These are phyloP conservation scores for Acrobasis repandana DNA, from an alignment of 2,888 invertebrate genomes.

Conservation along the genomic window DNA sequence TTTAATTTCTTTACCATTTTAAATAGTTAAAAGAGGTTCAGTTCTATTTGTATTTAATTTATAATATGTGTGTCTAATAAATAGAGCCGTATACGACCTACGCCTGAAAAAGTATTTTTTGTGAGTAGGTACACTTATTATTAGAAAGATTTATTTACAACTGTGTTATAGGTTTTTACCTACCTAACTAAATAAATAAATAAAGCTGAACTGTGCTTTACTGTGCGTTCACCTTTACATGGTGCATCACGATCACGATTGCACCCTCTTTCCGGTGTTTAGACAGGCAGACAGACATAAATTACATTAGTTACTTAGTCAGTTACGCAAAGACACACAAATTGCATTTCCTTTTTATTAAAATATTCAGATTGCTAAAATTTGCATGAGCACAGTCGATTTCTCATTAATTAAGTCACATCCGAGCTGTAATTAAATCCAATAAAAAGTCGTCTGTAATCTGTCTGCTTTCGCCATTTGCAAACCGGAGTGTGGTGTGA, in stretches of 20 bases:
- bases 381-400: neutral
- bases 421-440: slow-evolving; percentile 4
- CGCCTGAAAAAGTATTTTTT: too few species aligned
- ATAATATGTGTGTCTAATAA: too few species aligned
- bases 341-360: neutral
- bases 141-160: too few species aligned
- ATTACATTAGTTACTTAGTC: neutral
- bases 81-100: too few species aligned
- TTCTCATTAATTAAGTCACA: slow-evolving; percentile 1
- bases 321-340: neutral
- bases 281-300: neutral
- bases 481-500: slow-evolving; percentile 18
- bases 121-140: too few species aligned
- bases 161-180: too few species aligned
- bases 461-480: slow-evolving; percentile 23
- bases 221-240: neutral
- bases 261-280: slow-evolving; percentile 1
- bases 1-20: too few species aligned
- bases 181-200: too few species aligned
- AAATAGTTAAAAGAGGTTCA: too few species aligned
- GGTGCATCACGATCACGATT: neutral
- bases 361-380: neutral
- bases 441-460: slow-evolving; percentile 7
- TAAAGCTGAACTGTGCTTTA: neutral
- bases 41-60: too few species aligned